A percentile compares a stretch with the other conserved stretches of the same genome.
phyloP scores from a whole-genome alignment of 2,888 invertebrate species.

The Conomelus anceps region DNA sequence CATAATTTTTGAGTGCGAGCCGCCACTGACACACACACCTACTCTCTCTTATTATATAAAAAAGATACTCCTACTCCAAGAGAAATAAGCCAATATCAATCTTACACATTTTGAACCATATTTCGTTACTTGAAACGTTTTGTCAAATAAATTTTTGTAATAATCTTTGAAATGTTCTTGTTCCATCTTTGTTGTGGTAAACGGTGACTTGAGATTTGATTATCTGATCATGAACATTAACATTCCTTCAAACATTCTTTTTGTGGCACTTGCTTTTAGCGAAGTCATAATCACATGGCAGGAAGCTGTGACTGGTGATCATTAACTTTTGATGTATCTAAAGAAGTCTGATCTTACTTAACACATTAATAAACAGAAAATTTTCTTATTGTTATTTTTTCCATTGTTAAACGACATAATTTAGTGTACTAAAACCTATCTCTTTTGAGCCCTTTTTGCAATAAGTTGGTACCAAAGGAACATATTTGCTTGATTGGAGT shows the following conservation, averaged over 20 bases:
- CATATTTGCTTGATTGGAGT: background rate
- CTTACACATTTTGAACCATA: background rate
- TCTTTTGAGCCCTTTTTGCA: background rate
- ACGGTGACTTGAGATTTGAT: background rate
- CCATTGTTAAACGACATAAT: background rate
- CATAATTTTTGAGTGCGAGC: too few species aligned
- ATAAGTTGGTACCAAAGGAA: background rate
- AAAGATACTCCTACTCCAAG: too few species aligned
- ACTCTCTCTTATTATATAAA: too few species aligned
- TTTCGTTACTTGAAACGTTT: background rate
- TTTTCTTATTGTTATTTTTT: background rate
- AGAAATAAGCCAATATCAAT: background rate
- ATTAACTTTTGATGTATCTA: background rate
- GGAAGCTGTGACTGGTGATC: background rate
- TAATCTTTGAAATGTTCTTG: background rate
- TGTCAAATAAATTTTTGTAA: background rate
- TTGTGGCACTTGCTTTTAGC: background rate
- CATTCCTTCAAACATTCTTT: background rate
- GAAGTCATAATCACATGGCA: background rate
- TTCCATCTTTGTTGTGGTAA: background rate
- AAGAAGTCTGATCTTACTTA: background rate
- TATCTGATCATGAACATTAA: background rate
- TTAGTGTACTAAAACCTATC: background rate
- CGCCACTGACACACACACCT: too few species aligned
- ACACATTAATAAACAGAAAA: background rate